Percentiles rank a stretch among this genome's conserved stretches.
Evolutionary conservation across 2,888 invertebrate genomes (phyloP).

Genomic region (Creontiades dilutus): DNA sequence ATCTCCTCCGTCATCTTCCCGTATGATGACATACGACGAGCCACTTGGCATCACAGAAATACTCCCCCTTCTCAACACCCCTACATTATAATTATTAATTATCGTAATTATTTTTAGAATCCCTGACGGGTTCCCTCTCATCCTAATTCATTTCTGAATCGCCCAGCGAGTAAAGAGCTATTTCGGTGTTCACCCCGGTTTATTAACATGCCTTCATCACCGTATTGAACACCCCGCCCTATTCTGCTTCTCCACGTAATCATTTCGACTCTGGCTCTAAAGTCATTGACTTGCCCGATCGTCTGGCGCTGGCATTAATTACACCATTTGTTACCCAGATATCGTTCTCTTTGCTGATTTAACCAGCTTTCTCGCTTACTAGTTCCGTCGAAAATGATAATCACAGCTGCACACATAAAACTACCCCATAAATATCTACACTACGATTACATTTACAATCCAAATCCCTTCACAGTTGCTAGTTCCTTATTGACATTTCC

Average conservation of each 20-base stretch:
- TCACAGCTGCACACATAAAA: too few relatives aligned
- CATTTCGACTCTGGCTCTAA: background rate
- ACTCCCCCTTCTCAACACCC: slow-evolving; percentile 58
- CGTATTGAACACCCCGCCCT: background rate
- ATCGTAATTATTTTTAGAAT: slow-evolving; percentile 63
- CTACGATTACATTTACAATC: too few relatives aligned
- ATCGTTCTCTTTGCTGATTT: too few relatives aligned
- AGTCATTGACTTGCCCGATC: slow-evolving; percentile 9
- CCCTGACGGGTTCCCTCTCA: slow-evolving; percentile 57
- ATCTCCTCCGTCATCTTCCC: slow-evolving; percentile 63
- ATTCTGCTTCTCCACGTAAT: background rate
- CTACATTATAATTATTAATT: slow-evolving; percentile 66
- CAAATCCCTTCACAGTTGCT: too few relatives aligned
- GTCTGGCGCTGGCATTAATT: background rate
- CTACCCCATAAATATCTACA: too few relatives aligned
- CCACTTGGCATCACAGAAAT: slow-evolving; percentile 55
- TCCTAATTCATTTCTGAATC: slow-evolving; percentile 65
- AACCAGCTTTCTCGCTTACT: too few relatives aligned
- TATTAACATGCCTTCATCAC: slow-evolving; percentile 61
- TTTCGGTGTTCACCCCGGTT: slow-evolving; percentile 42
- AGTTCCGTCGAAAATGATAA: too few relatives aligned
- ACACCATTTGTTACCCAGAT: background rate
- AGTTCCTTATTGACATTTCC: too few relatives aligned
- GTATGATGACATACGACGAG: slow-evolving; percentile 63
- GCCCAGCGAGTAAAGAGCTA: slow-evolving; percentile 50